These are phyloP conservation scores for Lagorchestes hirsutus DNA, from an alignment of 2,797 vertebrate species.

Conservation along the genomic window DNA sequence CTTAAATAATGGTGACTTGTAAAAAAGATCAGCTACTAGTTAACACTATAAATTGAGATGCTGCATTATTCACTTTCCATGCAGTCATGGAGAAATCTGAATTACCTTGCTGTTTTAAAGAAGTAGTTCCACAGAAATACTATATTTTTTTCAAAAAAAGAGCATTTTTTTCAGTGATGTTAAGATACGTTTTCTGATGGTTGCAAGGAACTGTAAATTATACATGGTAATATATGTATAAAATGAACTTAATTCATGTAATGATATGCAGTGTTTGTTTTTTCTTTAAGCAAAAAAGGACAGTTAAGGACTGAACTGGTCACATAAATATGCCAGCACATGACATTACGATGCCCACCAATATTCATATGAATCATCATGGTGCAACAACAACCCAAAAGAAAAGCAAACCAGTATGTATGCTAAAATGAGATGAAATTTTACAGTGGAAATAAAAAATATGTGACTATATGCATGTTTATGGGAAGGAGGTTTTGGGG, in stretches of 20 bases:
- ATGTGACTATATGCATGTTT: constrained; percentile 26
- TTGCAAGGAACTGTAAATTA: constrained; percentile 80
- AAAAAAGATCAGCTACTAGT: constrained; percentile 67
- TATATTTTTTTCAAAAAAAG: constrained; percentile 73
- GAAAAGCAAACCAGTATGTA: constrained; percentile 29
- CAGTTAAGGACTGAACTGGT: constrained; percentile 38
- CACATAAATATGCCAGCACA: constrained; percentile 19
- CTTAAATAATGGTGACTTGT: constrained; percentile 64
- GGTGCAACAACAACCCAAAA: constrained; percentile 26
- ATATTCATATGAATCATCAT: neutral
- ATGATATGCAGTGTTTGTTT: constrained; percentile 47
- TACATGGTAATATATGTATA: constrained; percentile 76
- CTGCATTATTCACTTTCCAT: constrained; percentile 79
- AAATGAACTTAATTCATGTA: constrained; percentile 73
- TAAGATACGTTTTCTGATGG: constrained; percentile 82
- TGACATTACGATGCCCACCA: neutral
- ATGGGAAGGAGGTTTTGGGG: neutral
- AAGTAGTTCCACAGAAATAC: constrained; percentile 76
- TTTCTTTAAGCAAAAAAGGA: constrained; percentile 1
- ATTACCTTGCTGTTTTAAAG: constrained; percentile 70
- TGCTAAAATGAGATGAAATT: constrained; percentile 42
- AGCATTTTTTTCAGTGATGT: constrained; percentile 78
- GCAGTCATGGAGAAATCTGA: constrained; percentile 74
- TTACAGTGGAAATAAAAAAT: neutral
- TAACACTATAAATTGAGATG: constrained; percentile 78